Percentiles rank a stretch among this genome's conserved stretches.
phyloP scores from a whole-genome alignment of 2,888 invertebrate genomes.

The Lochmaea crataegi region DNA sequence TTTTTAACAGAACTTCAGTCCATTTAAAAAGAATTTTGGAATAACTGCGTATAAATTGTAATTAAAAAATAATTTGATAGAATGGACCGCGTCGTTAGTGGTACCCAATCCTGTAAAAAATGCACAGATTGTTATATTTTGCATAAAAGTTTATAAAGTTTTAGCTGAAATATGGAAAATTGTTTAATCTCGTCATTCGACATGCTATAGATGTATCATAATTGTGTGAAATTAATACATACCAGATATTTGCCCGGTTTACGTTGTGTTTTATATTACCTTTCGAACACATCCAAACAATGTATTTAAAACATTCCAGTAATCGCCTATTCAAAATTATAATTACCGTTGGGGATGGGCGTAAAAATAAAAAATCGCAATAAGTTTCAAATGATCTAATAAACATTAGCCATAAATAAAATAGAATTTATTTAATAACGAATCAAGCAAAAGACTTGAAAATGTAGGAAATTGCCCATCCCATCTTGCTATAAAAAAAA shows the following conservation, averaged over 20 bases:
- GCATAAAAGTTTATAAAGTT: conserved; percentile 51
- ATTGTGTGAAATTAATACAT: conserved; percentile 60
- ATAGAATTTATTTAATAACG: too few species aligned
- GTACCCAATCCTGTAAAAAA: conserved; percentile 7
- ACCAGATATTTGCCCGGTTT: conserved; percentile 53
- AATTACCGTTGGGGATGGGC: neutral
- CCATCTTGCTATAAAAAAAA: neutral
- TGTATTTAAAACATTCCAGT: conserved; percentile 25
- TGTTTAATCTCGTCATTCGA: conserved; percentile 61
- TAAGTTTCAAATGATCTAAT: neutral
- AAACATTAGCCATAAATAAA: too few species aligned
- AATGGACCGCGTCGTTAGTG: neutral
- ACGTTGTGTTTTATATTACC: conserved; percentile 50
- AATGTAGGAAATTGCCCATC: neutral
- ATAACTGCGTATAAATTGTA: too few species aligned
- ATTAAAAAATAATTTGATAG: too few species aligned
- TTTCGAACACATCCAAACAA: conserved; percentile 41
- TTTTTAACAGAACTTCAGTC: too few species aligned
- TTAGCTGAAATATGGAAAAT: conserved; percentile 55
- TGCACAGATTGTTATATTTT: conserved; percentile 45
- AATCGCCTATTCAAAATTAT: conserved; percentile 10
- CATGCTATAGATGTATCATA: conserved; percentile 63
- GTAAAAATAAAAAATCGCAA: neutral
- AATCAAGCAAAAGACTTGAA: too few species aligned
- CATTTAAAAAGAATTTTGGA: neutral